Evolutionary conservation across 2,888 invertebrate genomes (phyloP), one percentile per base, ranked within the genome.

Genomic region (Meliscaeva auricollis): DNA sequence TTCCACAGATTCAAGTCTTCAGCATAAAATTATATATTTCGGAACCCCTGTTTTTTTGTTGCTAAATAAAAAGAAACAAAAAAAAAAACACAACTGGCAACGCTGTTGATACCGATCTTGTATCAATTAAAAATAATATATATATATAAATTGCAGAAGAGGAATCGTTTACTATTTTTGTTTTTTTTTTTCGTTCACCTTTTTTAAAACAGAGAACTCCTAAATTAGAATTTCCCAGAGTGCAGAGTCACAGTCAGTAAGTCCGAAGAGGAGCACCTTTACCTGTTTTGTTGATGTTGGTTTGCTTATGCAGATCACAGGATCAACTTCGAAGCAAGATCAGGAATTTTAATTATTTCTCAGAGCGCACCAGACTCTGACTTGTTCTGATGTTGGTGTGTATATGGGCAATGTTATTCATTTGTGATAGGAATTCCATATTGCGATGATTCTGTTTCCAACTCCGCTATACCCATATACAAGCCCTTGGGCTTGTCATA

Each of bases 321-420:
- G 85, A 73, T 74, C 68, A 62, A 62, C 64, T 66, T 64, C 73
- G 70, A 50, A 70, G 64, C 79, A 52, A 50, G 79, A 74, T 41
- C 41, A 58, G 78, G 81, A 85, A 85, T 85, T 85, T 85, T 85
- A 85, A 85, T 85, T 81, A 80, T 81, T 85, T 85, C 81, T 26
- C 74, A 76, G 26, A 48, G 58, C 52, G 26, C 46, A 32, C 20
- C 58, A 73, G 72, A 68, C 66, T 70, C n/a, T 9, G n/a, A n/a
- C 15, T 15, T 46, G 17, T 30, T 52, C 30, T 72, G 46, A 11
- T 15, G 13, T 32, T 70, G 48, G 26, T 62, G n/a, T n/a, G 56
- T 22, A 46, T 66, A 66, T 66, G 64, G 66, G 52, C 35, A 54
- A 35, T 66, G 46, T 58, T 60, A 60, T 64, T 70, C 64, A 66